phyloP scores from a whole-genome alignment of 2,888 invertebrate species.

The Prosopocoilus inquinatus region DNA sequence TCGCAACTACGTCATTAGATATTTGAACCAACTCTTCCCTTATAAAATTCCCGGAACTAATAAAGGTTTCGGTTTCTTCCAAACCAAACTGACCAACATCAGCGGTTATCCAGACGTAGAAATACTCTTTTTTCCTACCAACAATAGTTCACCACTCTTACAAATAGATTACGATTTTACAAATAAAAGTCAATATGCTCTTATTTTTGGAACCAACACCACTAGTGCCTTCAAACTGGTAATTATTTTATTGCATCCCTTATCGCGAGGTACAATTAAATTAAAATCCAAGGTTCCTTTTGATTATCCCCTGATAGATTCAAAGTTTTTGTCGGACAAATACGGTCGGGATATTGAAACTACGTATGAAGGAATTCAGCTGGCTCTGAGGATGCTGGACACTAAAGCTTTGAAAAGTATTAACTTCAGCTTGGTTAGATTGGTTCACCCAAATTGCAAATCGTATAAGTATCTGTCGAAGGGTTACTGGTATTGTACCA shows the following conservation, averaged over 20 bases:
- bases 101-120: constrained; percentile 23
- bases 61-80: constrained; percentile 18
- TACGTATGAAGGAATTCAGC: constrained; percentile 58
- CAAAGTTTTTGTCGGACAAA: constrained; percentile 31
- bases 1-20: constrained; percentile 23
- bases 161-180: constrained; percentile 16
- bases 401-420: constrained; percentile 61
- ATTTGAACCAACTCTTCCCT: constrained; percentile 27
- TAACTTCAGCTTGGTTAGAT: constrained; percentile 56
- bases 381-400: constrained; percentile 28
- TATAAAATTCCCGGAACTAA: constrained; percentile 21
- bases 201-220: constrained; percentile 14
- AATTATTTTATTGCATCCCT: constrained; percentile 33
- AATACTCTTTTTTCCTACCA: constrained; percentile 20
- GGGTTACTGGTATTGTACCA: constrained; percentile 53
- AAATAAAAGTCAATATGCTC: constrained; percentile 10
- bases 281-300: constrained; percentile 35
- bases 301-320: constrained; percentile 37
- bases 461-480: constrained; percentile 45
- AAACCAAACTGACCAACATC: constrained; percentile 6
- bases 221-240: constrained; percentile 22
- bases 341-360: constrained; percentile 64
- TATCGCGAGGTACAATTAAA: constrained; percentile 34
- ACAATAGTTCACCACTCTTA: not conserved
- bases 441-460: constrained; percentile 53